Evolutionary conservation across 2,113 vertebrate species (phyloP), one percentile per base, ranked within the genome.

Genomic region (Thinocorus orbignyianus): DNA sequence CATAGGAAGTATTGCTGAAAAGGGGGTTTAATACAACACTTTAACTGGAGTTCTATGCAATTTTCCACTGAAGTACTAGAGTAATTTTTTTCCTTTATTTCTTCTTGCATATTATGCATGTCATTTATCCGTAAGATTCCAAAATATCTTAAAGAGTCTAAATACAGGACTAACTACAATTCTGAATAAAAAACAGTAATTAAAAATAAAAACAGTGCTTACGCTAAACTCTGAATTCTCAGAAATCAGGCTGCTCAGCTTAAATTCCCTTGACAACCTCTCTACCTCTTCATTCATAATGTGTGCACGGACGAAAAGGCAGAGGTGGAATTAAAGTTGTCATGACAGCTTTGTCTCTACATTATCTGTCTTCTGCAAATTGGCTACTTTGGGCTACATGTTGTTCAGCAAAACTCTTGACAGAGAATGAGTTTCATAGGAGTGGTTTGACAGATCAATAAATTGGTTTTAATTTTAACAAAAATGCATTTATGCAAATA

Each of bases 271-370:
- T 86, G 78, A 84, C 68, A 94, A 71, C 42, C 31, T 23, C 26
- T 93, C 61, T 48, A 87, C 1, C 5, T 57, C 19, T 91, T 86
- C 55, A 71, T 64, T 93, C 66, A 55, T 46, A 72, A 78, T 2
- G 3, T 25, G 19, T 31, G 16, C 51, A 48, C n/a, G 9, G 71
- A 82, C 72, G 54, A 89, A 86, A 91, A 93, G 26, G 41, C 15
- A 1, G 54, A 68, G 65, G n/a, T 28, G 35, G 41, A 94, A 62
- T 79, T 85, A 81, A 96, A 93, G 91, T 86, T 93, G 93, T 92
- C 95, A 93, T 93, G 94, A 94, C 96, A 95, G 95, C 93, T 93
- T 95, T 91, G 52, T 73, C 76, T 93, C n/a, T 71, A 87, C 92
- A 91, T 92, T 74, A 70, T 65, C 69, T 48, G 24, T 73, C 62